A percentile compares a stretch with the other conserved stretches of the same genome.
These are phyloP conservation scores for Galeruca laticollis DNA, from an alignment of 2,888 invertebrate genomes.

Conservation along the genomic window DNA sequence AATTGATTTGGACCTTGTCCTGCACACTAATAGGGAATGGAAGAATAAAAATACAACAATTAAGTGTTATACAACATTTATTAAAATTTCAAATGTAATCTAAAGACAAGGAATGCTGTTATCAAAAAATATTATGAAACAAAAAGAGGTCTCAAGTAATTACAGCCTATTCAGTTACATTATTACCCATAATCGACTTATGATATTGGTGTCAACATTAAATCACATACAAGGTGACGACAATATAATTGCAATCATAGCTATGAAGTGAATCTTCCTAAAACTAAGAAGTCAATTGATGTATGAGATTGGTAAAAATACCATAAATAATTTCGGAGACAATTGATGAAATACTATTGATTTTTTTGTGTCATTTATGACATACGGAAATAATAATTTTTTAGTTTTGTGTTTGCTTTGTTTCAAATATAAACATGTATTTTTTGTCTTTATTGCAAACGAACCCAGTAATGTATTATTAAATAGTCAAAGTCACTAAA, in stretches of 20 bases:
- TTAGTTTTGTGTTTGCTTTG: no score
- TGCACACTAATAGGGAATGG: neutral
- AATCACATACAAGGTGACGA: neutral
- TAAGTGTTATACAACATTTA: slow-evolving; percentile 25
- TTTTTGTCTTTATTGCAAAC: no score
- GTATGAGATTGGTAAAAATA: no score
- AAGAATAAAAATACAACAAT: neutral
- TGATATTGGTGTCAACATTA: neutral
- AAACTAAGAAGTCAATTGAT: no score
- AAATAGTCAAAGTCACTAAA: no score
- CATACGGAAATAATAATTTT: no score
- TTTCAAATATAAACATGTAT: no score
- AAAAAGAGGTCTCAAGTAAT: neutral
- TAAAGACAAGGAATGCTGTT: neutral
- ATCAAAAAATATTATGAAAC: slow-evolving; percentile 6
- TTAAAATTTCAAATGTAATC: slow-evolving; percentile 20
- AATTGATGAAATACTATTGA: no score
- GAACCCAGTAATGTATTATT: no score
- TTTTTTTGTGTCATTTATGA: no score
- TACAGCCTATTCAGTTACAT: neutral
- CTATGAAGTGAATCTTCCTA: no score
- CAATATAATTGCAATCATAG: neutral
- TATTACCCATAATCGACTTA: neutral
- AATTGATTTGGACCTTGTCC: neutral
- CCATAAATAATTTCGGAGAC: no score